Evolutionary conservation across 2,888 invertebrate genomes (phyloP), one percentile per base, ranked within the genome.

Genomic region (Rhamnusium bicolor): DNA sequence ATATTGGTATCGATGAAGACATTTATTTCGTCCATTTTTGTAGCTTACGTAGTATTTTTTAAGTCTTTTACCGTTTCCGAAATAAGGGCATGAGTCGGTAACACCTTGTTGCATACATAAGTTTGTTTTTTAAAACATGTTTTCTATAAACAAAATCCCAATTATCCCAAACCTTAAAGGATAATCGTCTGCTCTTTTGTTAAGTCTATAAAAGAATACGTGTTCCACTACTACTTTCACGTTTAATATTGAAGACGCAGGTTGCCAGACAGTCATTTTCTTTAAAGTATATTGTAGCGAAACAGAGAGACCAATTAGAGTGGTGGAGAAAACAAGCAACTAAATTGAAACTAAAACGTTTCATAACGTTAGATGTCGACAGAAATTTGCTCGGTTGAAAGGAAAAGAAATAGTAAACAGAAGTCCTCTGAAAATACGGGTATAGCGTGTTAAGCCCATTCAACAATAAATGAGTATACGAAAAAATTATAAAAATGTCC

Each of bases 301-400:
- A 58, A 32, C 29, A 58, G 58, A 18, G 54, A 24, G 18, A 18
- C 58, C 32, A 58, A 58, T 58, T 58, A 58, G 58, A 58, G 27
- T 32, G 58, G 58, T 32, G 18, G 58, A 49, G 62, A 18, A 62
- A 62, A 40, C 47, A 21, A 47, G 62, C 14, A 21, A 24, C 62
- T 62, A 62, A 62, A 62, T 62, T 62, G 62, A 62, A 62, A 62
- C 62, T 62, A 62, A 62, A 47, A 46, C 47, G 47, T 49, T 62
- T 47, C 24, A 62, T 62, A 62, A 14, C 62, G 47, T 49, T 47
- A 61, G 60, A 49, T 27, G 47, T 62, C 49, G 47, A 21, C 21
- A 10, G 62, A 24, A 62, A 21, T 46, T 61, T 61, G 40, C 46
- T 40, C 61, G 12, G 19, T 12, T 46, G 47, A 14, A 61, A 46